Evolutionary conservation across 2,797 vertebrate genomes (phyloP), one percentile per base, ranked within the genome.

Genomic region (Alcedo atthis): DNA sequence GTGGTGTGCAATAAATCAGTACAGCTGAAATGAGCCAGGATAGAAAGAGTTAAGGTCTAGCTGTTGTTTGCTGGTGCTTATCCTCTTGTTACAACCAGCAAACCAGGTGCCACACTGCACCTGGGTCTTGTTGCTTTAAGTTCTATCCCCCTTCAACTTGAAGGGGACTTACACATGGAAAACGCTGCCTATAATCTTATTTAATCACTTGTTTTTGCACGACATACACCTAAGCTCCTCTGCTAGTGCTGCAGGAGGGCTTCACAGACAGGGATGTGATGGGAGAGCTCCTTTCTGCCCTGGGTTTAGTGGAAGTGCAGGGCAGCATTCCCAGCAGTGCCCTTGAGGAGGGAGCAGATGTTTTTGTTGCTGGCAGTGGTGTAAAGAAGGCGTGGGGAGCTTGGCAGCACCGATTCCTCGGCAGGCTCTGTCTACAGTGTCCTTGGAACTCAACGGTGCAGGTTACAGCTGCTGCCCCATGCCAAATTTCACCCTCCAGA

Each of bases 191-290:
- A 0, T 15, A 19, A 13, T 3, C 8, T 49, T 15, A 15, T 32
- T 59, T 53, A 18, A 30, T 10, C 20, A 54, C 17, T 81, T 24
- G 14, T 11, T 61, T 71, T 67, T 75, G 25, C 49, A 22, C 12
- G 40, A 26, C 4, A 0, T 26, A 26, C 69, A 24, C 37, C 37
- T 18, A 9, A 71, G 30, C 13, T 61, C 9, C 26, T 24, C 0
- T 13, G 12, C 3, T 9, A 3, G 42, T 17, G 66, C 16, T 74
- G 5, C 26, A 26, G 57, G 32, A 76, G 59, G 9, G 2, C 13
- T 32, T 61, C 4, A 4, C 1, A 10, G 66, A 8, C 12, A 2
- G 0, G 51, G 49, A 1, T 32, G 62, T 62, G 17, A 8, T 19
- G 19, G 12, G 22, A 14, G 15, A 7, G 8, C 21, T 24, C 25